Percentiles rank a stretch among this genome's conserved stretches.
These are phyloP conservation scores for Aythya fuligula DNA, from an alignment of 2,797 vertebrate genomes.

Conservation along the genomic window DNA sequence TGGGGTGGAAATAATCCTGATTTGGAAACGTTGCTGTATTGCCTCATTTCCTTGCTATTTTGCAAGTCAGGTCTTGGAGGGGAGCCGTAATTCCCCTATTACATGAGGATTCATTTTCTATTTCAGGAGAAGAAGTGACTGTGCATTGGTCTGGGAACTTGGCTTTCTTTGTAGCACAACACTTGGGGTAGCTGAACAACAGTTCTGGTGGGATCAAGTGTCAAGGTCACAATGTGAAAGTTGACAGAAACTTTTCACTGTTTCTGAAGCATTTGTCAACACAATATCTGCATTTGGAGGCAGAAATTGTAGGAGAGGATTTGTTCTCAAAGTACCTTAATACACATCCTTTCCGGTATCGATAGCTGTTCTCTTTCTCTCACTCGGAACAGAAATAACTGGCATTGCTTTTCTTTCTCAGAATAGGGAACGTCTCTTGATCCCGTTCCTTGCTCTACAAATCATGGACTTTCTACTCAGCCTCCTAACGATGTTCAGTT, in stretches of 20 bases:
- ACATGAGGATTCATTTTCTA: background rate
- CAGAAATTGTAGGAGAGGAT: background rate
- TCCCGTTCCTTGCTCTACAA: slow-evolving; percentile 83
- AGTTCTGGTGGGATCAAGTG: background rate
- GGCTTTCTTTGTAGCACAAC: background rate
- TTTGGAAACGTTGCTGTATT: background rate
- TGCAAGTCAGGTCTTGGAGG: background rate
- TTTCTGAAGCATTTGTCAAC: background rate
- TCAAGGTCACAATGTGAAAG: background rate
- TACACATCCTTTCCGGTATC: background rate
- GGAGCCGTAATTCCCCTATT: background rate
- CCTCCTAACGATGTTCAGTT: slow-evolving; percentile 78
- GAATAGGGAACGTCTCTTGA: slow-evolving; percentile 78
- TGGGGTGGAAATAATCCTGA: background rate
- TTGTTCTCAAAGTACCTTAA: background rate
- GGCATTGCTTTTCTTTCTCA: slow-evolving; percentile 14
- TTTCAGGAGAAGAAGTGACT: background rate
- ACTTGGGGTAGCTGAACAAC: background rate
- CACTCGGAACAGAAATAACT: background rate
- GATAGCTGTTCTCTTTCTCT: background rate
- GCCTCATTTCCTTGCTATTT: background rate
- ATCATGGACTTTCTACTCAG: slow-evolving; percentile 79
- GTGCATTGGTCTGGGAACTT: background rate
- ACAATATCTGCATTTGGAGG: background rate
- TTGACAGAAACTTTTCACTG: background rate